Percentiles rank a stretch among this genome's conserved stretches.
Conservation (phyloP, 2,113 vertebrate species). For the Probosciger aterrimus region DNA sequence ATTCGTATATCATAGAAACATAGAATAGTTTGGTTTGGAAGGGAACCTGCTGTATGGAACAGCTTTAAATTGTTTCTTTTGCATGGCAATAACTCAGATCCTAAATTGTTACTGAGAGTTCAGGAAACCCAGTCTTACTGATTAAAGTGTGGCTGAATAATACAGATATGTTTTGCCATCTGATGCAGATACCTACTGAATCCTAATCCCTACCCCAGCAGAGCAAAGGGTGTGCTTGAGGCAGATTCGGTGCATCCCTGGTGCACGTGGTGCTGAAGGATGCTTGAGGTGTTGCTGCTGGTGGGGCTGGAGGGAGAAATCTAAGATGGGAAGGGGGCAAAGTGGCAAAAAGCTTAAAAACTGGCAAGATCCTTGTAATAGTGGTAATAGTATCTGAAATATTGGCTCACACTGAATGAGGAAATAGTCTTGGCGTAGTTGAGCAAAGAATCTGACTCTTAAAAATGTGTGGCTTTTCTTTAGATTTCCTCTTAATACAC, state of each 20-base stretch:
- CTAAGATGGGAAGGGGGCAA: neutral
- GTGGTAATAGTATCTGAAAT: neutral
- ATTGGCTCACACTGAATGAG: neutral
- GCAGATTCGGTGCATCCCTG: neutral
- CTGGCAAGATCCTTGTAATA: neutral
- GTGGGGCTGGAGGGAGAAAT: neutral
- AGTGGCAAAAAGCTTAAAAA: neutral
- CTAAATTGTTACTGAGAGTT: neutral
- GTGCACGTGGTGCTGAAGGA: fast-evolving
- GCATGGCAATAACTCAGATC: fast-evolving
- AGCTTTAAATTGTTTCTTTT: neutral
- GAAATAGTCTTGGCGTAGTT: conserved; percentile 22
- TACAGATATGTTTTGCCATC: neutral
- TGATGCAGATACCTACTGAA: neutral
- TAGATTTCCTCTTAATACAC: conserved; percentile 34
- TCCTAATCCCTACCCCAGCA: too few species aligned
- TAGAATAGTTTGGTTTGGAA: neutral
- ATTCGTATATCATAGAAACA: neutral
- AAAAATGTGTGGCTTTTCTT: conserved; percentile 34
- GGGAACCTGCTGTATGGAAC: neutral
- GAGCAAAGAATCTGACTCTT: neutral
- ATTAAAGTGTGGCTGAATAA: fast-evolving
- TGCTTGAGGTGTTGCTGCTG: fast-evolving
- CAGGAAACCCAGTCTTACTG: neutral
- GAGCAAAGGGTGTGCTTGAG: neutral